Evolutionary conservation across 1,140 invertebrate genomes (phyloP).

Genomic region (Chymomyza costata): DNA sequence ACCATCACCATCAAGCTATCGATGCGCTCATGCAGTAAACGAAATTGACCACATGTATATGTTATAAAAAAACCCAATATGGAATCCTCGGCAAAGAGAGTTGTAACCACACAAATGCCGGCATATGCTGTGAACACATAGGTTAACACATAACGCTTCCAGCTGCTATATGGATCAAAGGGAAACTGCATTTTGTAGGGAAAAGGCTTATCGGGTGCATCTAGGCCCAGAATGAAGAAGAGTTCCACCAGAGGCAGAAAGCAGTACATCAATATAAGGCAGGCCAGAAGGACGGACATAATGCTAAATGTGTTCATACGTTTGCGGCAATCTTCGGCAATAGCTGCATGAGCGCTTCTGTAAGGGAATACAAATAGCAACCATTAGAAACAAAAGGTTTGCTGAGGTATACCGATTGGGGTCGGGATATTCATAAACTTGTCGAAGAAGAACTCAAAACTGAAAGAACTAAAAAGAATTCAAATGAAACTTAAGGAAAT

Average conservation of each 20-base stretch:
- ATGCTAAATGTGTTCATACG: conserved; percentile 58
- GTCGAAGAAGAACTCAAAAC: too few relatives aligned
- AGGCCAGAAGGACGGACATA: conserved; percentile 51
- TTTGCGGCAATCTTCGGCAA: conserved; percentile 35
- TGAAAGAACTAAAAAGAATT: too few relatives aligned
- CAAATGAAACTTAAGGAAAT: too few relatives aligned
- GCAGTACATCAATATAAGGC: conserved; percentile 70
- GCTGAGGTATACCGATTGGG: too few relatives aligned
- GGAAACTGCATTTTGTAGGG: conserved; percentile 73
- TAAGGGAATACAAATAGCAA: too few relatives aligned
- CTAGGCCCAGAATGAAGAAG: conserved; percentile 21
- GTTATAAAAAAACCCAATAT: conserved; percentile 68
- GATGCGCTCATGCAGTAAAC: conserved; percentile 51
- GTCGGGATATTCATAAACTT: too few relatives aligned
- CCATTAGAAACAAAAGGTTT: too few relatives aligned
- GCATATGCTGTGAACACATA: conserved; percentile 67
- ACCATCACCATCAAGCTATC: conserved; percentile 26
- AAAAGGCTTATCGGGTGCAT: conserved; percentile 52
- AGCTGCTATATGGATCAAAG: conserved; percentile 49
- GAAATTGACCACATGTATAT: conserved; percentile 66
- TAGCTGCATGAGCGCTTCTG: conserved; percentile 21
- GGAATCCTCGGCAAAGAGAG: conserved; percentile 69
- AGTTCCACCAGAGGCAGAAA: conserved; percentile 59
- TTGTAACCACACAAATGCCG: conserved; percentile 72
- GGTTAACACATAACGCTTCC: conserved; percentile 45